Percentiles rank a stretch among this genome's conserved stretches.
Conservation (phyloP, 2,113 vertebrate genomes). For the Archilochus colubris region DNA sequence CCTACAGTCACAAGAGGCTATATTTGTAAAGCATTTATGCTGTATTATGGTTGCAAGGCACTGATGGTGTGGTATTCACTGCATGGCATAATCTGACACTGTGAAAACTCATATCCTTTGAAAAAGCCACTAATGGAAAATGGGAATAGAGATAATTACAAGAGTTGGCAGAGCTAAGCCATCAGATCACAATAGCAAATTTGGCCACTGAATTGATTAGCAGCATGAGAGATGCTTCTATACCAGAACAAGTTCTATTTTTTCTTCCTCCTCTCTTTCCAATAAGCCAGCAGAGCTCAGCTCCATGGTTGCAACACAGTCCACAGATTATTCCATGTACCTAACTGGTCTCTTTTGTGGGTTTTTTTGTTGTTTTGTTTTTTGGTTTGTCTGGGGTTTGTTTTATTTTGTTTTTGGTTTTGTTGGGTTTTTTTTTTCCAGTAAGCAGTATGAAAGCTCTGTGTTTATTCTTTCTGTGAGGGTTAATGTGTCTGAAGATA, state of each 20-base stretch:
- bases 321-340: background rate
- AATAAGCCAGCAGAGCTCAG: background rate
- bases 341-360: background rate
- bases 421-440: background rate
- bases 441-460: background rate
- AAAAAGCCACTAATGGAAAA: conserved; percentile 47
- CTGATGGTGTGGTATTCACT: conserved; percentile 4
- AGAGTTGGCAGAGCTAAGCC: conserved; percentile 54
- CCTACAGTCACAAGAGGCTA: background rate
- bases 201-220: conserved; percentile 45
- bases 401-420: too few species aligned
- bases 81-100: conserved; percentile 21
- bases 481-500: background rate
- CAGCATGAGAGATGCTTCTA: conserved; percentile 48
- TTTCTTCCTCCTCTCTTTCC: conserved; percentile 3
- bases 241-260: conserved; percentile 47
- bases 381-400: background rate
- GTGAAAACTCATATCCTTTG: conserved; percentile 56
- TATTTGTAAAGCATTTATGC: conserved; percentile 36
- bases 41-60: background rate
- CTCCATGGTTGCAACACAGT: background rate
- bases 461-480: background rate
- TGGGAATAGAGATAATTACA: conserved; percentile 58
- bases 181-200: conserved; percentile 65
- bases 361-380: too few species aligned